These are phyloP conservation scores for Gallinago jamesoni DNA, from an alignment of 2,113 vertebrate genomes.

Conservation along the genomic window DNA sequence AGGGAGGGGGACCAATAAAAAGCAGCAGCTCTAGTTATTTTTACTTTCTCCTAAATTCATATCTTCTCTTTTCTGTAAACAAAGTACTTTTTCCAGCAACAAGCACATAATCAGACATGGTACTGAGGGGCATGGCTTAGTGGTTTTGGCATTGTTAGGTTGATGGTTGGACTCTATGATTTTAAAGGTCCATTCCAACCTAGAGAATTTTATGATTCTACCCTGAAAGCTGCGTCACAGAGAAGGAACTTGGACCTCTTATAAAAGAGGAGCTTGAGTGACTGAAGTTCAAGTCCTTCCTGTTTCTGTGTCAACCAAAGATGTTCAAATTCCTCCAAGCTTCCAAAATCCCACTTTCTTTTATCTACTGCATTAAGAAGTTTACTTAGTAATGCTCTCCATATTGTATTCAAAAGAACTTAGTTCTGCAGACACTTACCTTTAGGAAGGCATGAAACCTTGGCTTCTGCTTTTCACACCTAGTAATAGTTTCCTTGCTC, in stretches of 20 bases:
- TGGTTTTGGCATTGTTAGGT: neutral
- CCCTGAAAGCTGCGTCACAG: neutral
- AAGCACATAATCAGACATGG: neutral
- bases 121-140: neutral
- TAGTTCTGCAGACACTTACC: slow-evolving; percentile 69
- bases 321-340: neutral
- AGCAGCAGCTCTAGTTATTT: neutral
- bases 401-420: neutral
- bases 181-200: neutral
- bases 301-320: neutral
- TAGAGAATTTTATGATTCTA: neutral
- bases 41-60: neutral
- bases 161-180: neutral
- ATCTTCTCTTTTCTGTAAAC: neutral
- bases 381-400: neutral
- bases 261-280: neutral
- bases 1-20: neutral
- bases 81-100: neutral
- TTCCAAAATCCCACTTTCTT: neutral
- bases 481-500: slow-evolving; percentile 96
- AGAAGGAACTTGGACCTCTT: neutral
- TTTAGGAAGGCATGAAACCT: slow-evolving; percentile 98
- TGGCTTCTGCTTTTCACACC: slow-evolving; percentile 95
- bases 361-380: neutral
- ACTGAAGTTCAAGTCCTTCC: neutral